Evolutionary conservation across 2,797 vertebrate genomes (phyloP).

Genomic region (Semotilus atromaculatus): DNA sequence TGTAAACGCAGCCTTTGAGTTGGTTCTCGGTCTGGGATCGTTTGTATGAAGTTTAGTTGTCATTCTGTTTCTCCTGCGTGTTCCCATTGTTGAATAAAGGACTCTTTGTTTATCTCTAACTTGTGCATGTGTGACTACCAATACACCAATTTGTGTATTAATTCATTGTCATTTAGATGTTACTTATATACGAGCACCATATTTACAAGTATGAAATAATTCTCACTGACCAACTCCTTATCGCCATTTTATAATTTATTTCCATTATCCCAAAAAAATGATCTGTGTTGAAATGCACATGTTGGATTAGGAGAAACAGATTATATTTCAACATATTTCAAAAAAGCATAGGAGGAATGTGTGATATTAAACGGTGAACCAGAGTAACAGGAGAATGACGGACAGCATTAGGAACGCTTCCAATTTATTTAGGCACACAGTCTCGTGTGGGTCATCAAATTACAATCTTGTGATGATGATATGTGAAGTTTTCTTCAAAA

Average conservation of each 20-base stretch:
- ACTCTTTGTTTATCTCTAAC: no score
- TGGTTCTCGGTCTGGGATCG: no score
- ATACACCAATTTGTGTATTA: background rate
- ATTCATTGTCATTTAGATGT: background rate
- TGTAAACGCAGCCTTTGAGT: no score
- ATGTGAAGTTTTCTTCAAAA: background rate
- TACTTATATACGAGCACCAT: background rate
- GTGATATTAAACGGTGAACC: background rate
- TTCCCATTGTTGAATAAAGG: no score
- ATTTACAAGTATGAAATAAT: background rate
- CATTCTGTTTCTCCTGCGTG: no score
- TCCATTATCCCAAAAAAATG: background rate
- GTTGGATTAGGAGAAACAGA: background rate
- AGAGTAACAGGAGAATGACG: background rate
- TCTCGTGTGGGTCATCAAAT: conserved; percentile 23
- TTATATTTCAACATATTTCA: conserved; percentile 12
- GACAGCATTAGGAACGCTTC: conserved; percentile 3
- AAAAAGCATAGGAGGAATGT: background rate
- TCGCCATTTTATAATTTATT: background rate
- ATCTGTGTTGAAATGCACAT: background rate
- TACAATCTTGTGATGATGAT: background rate
- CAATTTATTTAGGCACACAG: background rate
- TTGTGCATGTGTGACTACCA: no score
- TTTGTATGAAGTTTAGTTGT: no score
- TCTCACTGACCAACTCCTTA: background rate